Base-by-base conservation (phyloP, 2,113 vertebrate species). In the Xiphophorus hellerii region DNA sequence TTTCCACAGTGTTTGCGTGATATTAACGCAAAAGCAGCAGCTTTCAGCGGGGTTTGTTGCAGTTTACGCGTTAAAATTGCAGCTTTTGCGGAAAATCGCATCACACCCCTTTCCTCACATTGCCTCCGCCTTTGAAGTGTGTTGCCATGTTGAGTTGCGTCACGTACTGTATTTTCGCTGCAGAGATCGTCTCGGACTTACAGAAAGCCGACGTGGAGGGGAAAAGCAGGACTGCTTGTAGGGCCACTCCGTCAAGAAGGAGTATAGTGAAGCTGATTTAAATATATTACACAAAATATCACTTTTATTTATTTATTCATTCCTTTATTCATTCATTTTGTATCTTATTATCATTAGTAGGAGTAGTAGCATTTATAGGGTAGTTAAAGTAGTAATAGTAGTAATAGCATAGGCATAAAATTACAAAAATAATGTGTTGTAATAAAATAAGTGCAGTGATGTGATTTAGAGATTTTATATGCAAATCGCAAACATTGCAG, bases 61-160 rank as follows among this genome's bases (percentile, higher is more conserved):
- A 72, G 60, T 89, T 89, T 85, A 48, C 48, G 64, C 75, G 44
- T 4, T 28, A 54, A 54, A 29, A 58, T 74, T 71, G 29, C 28
- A 70, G 81, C 58, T 82, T 88, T 90, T 73, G 82, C 71, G 69
- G 74, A 83, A 81, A 85, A 90, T 92, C 88, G 88, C 87, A 89
- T 92, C 88, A 90, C 91, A 90, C 88, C 88, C 84, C 91, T 88
- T 87, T 87, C 82, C 42, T 82, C 85, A 76, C 89, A 69, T 82
- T 84, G 75, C 90, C 92, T 90, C 88, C 90, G 89, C 90, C 92
- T 93, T 89, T 90, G 90, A 91, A 92, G 89, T 84, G 87, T 91
- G 90, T 93, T 93, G 92, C 93, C 91, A 93, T 93, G 93, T 93
- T 91, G 89, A 72, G 86, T 89, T 89, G 82, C 93, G 92, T 92